phyloP scores from a whole-genome alignment of 2,797 vertebrate species.

The Microctenopoma steveboyesi region DNA sequence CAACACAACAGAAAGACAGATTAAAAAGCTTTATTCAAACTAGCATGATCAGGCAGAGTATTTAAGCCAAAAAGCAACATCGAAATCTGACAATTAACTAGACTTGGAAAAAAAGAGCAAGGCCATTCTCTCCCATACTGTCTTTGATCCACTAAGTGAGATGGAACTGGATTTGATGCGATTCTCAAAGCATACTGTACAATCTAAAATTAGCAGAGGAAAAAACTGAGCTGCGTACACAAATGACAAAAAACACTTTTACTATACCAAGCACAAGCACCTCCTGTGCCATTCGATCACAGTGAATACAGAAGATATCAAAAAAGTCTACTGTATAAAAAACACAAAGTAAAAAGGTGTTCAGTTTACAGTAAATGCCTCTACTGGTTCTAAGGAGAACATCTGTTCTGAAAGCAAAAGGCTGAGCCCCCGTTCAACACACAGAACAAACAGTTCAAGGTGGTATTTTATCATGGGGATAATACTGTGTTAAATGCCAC shows the following conservation, averaged over 20 bases:
- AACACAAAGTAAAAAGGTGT: conserved; percentile 80
- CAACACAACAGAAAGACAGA: conserved; percentile 47
- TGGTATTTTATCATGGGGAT: conserved; percentile 53
- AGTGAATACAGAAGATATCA: conserved; percentile 80
- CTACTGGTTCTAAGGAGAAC: conserved; percentile 50
- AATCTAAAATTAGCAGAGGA: conserved; percentile 62
- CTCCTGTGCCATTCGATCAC: conserved; percentile 71
- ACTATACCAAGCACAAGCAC: conserved; percentile 69
- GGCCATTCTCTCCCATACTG: conserved; percentile 72
- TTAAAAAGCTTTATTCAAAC: conserved; percentile 84
- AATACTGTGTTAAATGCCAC: conserved; percentile 62
- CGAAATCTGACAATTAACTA: conserved; percentile 71
- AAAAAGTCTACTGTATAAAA: conserved; percentile 79
- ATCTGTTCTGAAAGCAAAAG: conserved; percentile 61
- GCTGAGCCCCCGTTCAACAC: conserved; percentile 45
- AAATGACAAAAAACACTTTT: conserved; percentile 63
- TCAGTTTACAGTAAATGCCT: conserved; percentile 72
- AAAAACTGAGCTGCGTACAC: conserved; percentile 54
- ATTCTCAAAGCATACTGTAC: conserved; percentile 64
- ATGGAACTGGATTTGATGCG: conserved; percentile 59
- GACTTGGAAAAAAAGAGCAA: conserved; percentile 66
- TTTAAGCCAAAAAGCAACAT: conserved; percentile 80
- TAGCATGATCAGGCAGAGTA: conserved; percentile 82
- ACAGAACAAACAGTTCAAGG: conserved; percentile 32
- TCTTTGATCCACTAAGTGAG: conserved; percentile 63